Evolutionary conservation across 1,140 invertebrate genomes (phyloP).

Genomic region (Steinernema khuongi): DNA sequence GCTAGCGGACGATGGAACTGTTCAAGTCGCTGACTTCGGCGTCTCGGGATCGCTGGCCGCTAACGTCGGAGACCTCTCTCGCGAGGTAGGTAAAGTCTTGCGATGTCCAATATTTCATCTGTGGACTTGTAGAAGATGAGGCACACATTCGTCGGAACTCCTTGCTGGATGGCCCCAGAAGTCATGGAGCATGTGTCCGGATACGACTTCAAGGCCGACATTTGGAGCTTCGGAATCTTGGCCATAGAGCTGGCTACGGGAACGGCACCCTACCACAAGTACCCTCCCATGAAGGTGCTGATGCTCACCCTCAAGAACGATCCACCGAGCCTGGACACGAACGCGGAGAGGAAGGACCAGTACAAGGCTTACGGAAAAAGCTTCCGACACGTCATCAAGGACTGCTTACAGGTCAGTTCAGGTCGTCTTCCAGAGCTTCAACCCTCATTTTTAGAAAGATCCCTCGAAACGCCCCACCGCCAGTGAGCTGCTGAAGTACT

Average conservation of each 20-base stretch:
- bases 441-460: conserved; percentile 68
- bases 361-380: conserved; percentile 95
- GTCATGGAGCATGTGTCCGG: conserved; percentile 99
- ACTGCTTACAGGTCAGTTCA: conserved; percentile 72
- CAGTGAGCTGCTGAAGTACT: conserved; percentile 92
- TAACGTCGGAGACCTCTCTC: conserved; percentile 75
- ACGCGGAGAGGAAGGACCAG: conserved; percentile 90
- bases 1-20: conserved; percentile 91
- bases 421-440: not conserved
- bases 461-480: conserved; percentile 87
- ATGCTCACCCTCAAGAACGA: conserved; percentile 98
- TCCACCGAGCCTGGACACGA: conserved; percentile 89
- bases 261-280: conserved; percentile 96
- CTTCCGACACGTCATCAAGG: conserved; percentile 84
- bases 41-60: conserved; percentile 74
- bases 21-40: conserved; percentile 76
- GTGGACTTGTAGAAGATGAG: conserved; percentile 69
- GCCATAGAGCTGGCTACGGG: conserved; percentile 98
- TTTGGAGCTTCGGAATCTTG: conserved; percentile 98
- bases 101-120: conserved; percentile 15
- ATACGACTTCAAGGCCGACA: conserved; percentile 93
- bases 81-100: conserved; percentile 66
- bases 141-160: conserved; percentile 93
- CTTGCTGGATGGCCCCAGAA: conserved; percentile 98
- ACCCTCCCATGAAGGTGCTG: conserved; percentile 94